Percentiles rank a stretch among this genome's conserved stretches.
Conservation (phyloP, 2,888 invertebrate genomes). For the Tillus elongatus region DNA sequence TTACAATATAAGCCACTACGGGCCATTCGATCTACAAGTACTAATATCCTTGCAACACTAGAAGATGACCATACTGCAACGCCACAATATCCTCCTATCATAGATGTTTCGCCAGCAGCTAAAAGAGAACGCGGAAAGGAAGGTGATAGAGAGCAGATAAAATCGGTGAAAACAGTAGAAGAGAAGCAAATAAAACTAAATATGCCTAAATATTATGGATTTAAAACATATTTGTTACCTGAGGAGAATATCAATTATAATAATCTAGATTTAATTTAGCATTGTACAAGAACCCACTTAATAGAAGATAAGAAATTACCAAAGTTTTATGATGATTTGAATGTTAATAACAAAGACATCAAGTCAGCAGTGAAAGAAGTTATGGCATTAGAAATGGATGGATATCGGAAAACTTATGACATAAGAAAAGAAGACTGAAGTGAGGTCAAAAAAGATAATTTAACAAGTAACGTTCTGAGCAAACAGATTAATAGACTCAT, state of each 20-base stretch:
- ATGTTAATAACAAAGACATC: constrained; percentile 39
- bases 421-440: too few species aligned
- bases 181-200: constrained; percentile 77
- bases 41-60: too few species aligned
- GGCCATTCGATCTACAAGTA: too few species aligned
- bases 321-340: constrained; percentile 44
- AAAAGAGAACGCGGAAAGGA: constrained; percentile 41
- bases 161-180: constrained; percentile 62
- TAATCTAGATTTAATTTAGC: constrained; percentile 59
- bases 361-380: constrained; percentile 55
- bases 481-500: too few species aligned
- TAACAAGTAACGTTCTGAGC: too few species aligned
- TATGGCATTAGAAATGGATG: too few species aligned
- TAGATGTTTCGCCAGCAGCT: constrained; percentile 49
- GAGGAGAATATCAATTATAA: constrained; percentile 60
- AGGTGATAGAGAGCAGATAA: constrained; percentile 50
- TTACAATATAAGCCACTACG: too few species aligned
- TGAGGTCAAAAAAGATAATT: too few species aligned
- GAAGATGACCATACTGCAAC: constrained; percentile 37
- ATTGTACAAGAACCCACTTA: constrained; percentile 70
- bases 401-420: too few species aligned
- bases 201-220: constrained; percentile 76
- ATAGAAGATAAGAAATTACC: constrained; percentile 53
- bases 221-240: constrained; percentile 51
- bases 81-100: constrained; percentile 53